Conservation (phyloP, 2,113 vertebrate genomes). For the Hyla sarda region DNA sequence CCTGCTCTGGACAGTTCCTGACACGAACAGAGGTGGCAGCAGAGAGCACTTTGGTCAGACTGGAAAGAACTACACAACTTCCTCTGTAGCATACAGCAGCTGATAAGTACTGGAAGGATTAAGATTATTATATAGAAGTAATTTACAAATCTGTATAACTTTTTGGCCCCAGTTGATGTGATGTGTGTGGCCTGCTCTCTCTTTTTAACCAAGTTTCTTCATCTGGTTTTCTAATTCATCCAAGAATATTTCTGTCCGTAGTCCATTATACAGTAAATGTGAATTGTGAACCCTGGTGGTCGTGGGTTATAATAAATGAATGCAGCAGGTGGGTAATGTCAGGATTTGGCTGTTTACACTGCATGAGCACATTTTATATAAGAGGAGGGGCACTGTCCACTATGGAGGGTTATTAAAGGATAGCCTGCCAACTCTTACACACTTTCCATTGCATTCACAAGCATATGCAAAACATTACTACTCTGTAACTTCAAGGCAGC, state of each 20-base stretch:
- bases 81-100: too few relatives aligned
- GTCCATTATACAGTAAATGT: not conserved
- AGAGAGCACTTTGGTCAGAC: too few relatives aligned
- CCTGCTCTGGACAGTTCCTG: too few relatives aligned
- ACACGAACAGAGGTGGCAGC: too few relatives aligned
- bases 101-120: too few relatives aligned
- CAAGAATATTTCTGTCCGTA: not conserved
- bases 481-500: not conserved
- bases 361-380: not conserved
- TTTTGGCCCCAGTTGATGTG: too few relatives aligned
- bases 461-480: constrained; percentile 43
- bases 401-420: constrained; percentile 10
- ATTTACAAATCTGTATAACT: too few relatives aligned
- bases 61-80: too few relatives aligned
- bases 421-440: not conserved
- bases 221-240: not conserved
- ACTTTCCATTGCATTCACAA: constrained; percentile 41
- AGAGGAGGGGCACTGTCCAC: not conserved
- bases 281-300: not conserved
- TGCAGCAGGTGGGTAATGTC: constrained; percentile 22
- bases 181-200: too few relatives aligned
- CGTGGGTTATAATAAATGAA: not conserved
- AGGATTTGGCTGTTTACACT: not conserved
- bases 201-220: not conserved
- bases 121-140: too few relatives aligned